Evolutionary conservation across 2,888 invertebrate species (phyloP).

Genomic region (Tuta absoluta): DNA sequence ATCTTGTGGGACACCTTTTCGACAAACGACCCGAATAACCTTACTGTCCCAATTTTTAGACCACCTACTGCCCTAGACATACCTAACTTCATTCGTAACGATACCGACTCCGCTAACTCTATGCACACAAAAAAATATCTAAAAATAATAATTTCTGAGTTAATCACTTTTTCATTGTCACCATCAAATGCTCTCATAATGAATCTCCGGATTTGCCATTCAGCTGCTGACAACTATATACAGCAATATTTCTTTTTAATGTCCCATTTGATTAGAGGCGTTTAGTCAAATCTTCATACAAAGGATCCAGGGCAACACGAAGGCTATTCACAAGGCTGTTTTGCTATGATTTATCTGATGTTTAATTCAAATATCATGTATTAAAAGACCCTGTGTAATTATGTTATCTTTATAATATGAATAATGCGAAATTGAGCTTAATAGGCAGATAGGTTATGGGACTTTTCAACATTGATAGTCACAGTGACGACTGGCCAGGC

Average conservation of each 20-base stretch:
- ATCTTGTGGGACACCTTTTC: no score
- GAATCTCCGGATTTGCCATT: constrained; percentile 64
- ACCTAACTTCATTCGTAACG: no score
- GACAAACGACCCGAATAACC: no score
- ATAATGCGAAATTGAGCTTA: no score
- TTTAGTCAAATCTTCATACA: constrained; percentile 63
- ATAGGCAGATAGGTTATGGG: no score
- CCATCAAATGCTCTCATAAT: constrained; percentile 42
- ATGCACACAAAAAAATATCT: neutral
- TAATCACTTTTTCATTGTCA: constrained; percentile 35
- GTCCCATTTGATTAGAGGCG: constrained; percentile 72
- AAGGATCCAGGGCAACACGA: constrained; percentile 60
- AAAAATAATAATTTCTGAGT: constrained; percentile 25
- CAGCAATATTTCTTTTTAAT: constrained; percentile 77
- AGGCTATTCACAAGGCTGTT: constrained; percentile 75
- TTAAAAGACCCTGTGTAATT: constrained; percentile 36
- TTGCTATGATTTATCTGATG: constrained; percentile 71
- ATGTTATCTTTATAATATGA: no score
- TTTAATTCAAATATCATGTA: constrained; percentile 74
- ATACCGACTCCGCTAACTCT: no score
- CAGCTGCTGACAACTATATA: constrained; percentile 69
- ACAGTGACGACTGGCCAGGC: no score
- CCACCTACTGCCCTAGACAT: no score
- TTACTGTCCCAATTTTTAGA: no score
- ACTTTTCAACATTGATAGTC: no score